Base-by-base conservation (phyloP, 2,888 invertebrate species). In the Diarsia brunnea region DNA sequence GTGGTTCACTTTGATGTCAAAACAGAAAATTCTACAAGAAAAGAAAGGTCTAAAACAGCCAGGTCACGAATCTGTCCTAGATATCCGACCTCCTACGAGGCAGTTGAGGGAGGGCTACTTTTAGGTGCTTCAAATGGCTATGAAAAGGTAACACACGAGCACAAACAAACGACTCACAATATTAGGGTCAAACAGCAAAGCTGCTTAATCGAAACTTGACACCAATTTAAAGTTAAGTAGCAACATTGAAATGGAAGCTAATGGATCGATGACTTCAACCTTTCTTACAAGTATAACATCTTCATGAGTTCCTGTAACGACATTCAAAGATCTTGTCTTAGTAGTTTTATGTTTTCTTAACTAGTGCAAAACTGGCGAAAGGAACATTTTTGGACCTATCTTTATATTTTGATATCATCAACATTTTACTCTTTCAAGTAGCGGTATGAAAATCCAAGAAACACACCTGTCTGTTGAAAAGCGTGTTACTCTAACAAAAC, bases 41-140 rank as follows among this genome's bases (percentile, higher is more conserved):
- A 82, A 24, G 72, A 63, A 67, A 63, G n/a, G 21, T 14, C 38
- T 58, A 49, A 67, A 55, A 47, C 14, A 73, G 58, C 47, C 60
- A 58, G 24, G 69, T 82, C 69, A 74, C 49, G 74, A 55, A n/a
- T 27, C 14, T 73, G 74, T 55, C 43, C 82, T 81, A 82, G 69
- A 82, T 82, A 78, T 70, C 70, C 70, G 74, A 64, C 73, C 78
- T 69, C 21, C 27, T 31, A 69, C 21, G 14, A 43, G n/a, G 1
- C 24, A 43, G 10, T 68, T 38, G 27, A 43, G 27, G 24, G 8
- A 65, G 58, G 31, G 38, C 61, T 49, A 68, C 79, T 31, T 67
- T n/a, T 14, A 43, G n/a, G n/a, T 64, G 51, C 43, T 31, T 53
- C 43, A 73, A 79, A 14, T n/a, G 51, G 21, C 24, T 55, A 65